These are phyloP conservation scores for Formica aserva DNA, from an alignment of 2,888 invertebrate species.

Conservation along the genomic window DNA sequence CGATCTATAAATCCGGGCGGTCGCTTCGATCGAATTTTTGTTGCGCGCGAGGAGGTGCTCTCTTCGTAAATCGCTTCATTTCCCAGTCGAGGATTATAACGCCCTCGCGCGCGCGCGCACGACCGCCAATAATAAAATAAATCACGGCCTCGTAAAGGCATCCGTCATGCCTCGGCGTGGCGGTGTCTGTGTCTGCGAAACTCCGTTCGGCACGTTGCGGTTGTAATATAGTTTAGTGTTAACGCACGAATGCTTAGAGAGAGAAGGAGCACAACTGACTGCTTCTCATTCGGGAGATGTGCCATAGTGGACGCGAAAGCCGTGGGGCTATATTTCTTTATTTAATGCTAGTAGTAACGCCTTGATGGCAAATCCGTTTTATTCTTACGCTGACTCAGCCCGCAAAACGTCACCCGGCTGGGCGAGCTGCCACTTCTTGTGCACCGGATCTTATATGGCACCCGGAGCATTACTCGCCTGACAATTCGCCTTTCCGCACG, in stretches of 20 bases:
- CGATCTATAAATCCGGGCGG: conserved; percentile 67
- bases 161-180: conserved; percentile 76
- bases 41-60: conserved; percentile 43
- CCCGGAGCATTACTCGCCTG: conserved; percentile 54
- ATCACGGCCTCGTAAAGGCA: conserved; percentile 84
- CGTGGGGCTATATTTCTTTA: conserved; percentile 83
- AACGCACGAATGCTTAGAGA: conserved; percentile 81
- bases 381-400: conserved; percentile 83
- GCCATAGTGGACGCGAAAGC: conserved; percentile 76
- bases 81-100: conserved; percentile 76
- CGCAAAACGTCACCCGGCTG: conserved; percentile 60
- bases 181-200: conserved; percentile 58
- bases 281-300: conserved; percentile 56
- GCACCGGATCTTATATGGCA: conserved; percentile 55
- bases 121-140: conserved; percentile 82
- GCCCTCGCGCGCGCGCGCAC: conserved; percentile 58
- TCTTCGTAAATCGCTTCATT: conserved; percentile 80
- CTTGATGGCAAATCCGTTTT: conserved; percentile 82
- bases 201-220: conserved; percentile 76
- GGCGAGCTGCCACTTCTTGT: conserved; percentile 10
- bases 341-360: conserved; percentile 83
- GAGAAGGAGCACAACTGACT: neutral
- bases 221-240: conserved; percentile 82
- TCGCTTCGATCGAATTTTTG: conserved; percentile 70
- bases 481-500: conserved; percentile 54